Base-by-base conservation (phyloP, 2,888 invertebrate species). In the Drosophila meridiana region DNA sequence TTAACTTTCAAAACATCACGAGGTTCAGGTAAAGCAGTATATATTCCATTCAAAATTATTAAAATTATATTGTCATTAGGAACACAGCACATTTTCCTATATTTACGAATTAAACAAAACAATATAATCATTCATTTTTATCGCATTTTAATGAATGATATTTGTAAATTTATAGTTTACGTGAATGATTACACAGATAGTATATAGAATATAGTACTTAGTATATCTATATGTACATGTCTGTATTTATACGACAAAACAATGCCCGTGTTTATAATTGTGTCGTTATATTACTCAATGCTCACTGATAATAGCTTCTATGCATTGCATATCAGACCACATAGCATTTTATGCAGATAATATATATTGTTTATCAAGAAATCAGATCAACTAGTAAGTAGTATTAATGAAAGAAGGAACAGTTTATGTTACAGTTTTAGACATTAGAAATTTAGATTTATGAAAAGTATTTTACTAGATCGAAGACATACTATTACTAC, bases 51-150 rank as follows among this genome's bases (percentile, higher is more conserved):
- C 11, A 8, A 38, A 42, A 50, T 32, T 50, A 50, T 52, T 9
- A 20, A 38, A 26, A 56, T 45, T 63, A 9, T 45, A 45, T 52
- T 48, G 13, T 14, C 36, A 50, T 57, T 36, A 43, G 42, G 20
- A 20, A 20, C 45, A 13, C 9, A 38, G 34, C 36, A 55, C 38
- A 42, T 36, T 53, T 45, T 45, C 7, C 38, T 13, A 48, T 36
- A 58, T 13, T 42, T 26, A 53, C 43, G 30, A 48, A 14, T 52
- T n/a, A 30, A 34, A 45, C 26, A 57, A 45, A 20, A 58, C 32
- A 42, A n/a, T 30, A 50, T 9, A 53, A 69, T 65, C 48, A 65
- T 58, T 74, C 34, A 74, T 58, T 43, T 65, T 58, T 75, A 69
- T 61, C 69, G 20, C 30, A 8, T 11, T 34, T 48, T 42, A 43